Conservation (phyloP, 2,113 vertebrate genomes). For the Pteronura brasiliensis region DNA sequence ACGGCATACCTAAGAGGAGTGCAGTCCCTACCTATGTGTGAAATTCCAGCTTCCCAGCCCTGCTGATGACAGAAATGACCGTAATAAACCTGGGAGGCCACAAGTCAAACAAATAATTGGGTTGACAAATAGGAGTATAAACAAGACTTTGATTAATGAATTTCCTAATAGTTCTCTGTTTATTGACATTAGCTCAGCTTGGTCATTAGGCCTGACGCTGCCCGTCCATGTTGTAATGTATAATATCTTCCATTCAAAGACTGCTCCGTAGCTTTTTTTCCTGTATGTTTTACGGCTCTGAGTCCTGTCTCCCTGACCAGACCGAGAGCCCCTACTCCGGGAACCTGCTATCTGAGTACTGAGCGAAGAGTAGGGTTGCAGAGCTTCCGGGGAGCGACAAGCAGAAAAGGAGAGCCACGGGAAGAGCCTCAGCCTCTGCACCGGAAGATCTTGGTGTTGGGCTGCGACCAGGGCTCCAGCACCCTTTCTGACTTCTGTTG, state of each 20-base stretch:
- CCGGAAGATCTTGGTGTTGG: fast-evolving
- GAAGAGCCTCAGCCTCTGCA: not conserved
- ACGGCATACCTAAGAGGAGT: not conserved
- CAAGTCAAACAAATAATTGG: constrained; percentile 76
- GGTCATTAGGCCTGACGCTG: constrained; percentile 67
- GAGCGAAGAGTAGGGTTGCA: not conserved
- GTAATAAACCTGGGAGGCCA: constrained; percentile 67
- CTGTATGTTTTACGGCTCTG: constrained; percentile 23
- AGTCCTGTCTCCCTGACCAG: not conserved
- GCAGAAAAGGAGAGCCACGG: not conserved
- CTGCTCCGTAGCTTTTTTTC: not conserved
- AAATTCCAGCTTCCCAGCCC: constrained; percentile 15
- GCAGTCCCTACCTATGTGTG: not conserved
- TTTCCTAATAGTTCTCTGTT: constrained; percentile 76
- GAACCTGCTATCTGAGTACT: not conserved
- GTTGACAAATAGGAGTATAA: constrained; percentile 76
- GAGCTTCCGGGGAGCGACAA: not conserved
- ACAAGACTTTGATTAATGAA: constrained; percentile 70
- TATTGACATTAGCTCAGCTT: constrained; percentile 73
- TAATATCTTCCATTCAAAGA: constrained; percentile 9
- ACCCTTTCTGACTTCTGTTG: not conserved
- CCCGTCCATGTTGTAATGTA: not conserved
- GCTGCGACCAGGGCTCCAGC: not conserved
- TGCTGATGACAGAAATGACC: constrained; percentile 60
- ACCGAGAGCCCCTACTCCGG: not conserved